Evolutionary conservation across 2,888 invertebrate genomes (phyloP).

Genomic region (Monoplex corrugatus): DNA sequence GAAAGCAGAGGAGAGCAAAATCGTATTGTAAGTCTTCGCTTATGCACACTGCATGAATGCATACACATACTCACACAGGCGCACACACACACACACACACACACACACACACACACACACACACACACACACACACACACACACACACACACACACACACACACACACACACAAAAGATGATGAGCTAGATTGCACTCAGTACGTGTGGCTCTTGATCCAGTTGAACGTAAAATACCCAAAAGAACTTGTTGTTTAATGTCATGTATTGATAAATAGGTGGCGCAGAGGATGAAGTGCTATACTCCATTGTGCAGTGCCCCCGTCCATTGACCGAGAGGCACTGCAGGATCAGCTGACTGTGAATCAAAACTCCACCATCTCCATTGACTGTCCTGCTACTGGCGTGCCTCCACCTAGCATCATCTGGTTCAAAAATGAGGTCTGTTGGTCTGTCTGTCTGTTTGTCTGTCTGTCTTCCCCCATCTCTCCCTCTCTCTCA

Average conservation of each 20-base stretch:
- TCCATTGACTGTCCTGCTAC: conserved; percentile 79
- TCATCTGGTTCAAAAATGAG: conserved; percentile 80
- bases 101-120: conserved; percentile 21
- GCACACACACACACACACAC: background rate
- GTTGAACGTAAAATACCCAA: no score
- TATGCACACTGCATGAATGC: no score
- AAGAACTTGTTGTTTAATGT: no score
- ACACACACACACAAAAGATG: background rate
- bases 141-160: background rate
- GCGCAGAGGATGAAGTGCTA: no score
- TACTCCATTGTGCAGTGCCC: conserved; percentile 80
- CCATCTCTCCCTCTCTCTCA: background rate
- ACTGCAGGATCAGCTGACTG: conserved; percentile 70
- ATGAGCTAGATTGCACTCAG: no score
- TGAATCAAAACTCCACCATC: conserved; percentile 78
- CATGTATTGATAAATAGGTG: no score
- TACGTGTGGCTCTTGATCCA: background rate
- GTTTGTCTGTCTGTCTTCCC: background rate
- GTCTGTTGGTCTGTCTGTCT: conserved; percentile 51
- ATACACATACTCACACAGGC: background rate
- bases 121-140: background rate
- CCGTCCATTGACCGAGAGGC: conserved; percentile 69
- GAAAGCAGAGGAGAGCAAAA: no score
- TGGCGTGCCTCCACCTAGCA: conserved; percentile 80
- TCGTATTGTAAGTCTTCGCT: no score